A percentile compares a stretch with the other conserved stretches of the same genome.
Evolutionary conservation across 1,140 invertebrate species (phyloP).

Genomic region (Eurosta solidaginis): DNA sequence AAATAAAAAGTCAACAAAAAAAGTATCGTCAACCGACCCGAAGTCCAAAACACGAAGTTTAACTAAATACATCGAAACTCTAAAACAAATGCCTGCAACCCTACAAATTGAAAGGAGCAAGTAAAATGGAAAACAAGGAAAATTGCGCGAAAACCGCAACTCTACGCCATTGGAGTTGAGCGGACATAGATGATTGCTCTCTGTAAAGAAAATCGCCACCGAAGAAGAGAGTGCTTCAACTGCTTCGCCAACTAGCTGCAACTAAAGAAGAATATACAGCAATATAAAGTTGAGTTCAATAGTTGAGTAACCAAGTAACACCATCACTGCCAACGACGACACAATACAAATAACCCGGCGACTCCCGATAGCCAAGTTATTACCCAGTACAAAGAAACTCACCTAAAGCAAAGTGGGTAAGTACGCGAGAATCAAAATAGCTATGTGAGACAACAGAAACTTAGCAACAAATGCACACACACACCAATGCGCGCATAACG

Average conservation of each 20-base stretch:
- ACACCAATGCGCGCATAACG: no score
- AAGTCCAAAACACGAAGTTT: not conserved
- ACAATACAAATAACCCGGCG: conserved; percentile 38
- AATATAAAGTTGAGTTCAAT: not conserved
- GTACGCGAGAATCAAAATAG: not conserved
- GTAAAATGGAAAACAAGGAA: conserved; percentile 7
- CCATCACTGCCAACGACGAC: conserved; percentile 39
- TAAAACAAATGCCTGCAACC: not conserved
- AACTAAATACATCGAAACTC: not conserved
- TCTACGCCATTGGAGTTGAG: conserved; percentile 32
- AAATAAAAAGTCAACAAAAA: no score
- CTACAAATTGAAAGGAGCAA: not conserved
- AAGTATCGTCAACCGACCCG: not conserved
- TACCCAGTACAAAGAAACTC: conserved; percentile 30
- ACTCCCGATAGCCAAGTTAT: conserved; percentile 33
- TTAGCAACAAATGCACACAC: not conserved
- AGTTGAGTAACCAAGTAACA: not conserved
- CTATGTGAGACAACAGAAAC: not conserved
- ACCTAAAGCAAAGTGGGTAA: conserved; percentile 38
- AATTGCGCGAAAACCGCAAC: not conserved
- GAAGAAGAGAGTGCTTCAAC: not conserved
- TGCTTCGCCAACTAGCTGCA: not conserved
- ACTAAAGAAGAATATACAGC: not conserved
- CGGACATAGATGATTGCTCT: not conserved
- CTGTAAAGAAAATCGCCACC: not conserved